phyloP scores from a whole-genome alignment of 2,888 invertebrate genomes.

The Catocala sponsa region DNA sequence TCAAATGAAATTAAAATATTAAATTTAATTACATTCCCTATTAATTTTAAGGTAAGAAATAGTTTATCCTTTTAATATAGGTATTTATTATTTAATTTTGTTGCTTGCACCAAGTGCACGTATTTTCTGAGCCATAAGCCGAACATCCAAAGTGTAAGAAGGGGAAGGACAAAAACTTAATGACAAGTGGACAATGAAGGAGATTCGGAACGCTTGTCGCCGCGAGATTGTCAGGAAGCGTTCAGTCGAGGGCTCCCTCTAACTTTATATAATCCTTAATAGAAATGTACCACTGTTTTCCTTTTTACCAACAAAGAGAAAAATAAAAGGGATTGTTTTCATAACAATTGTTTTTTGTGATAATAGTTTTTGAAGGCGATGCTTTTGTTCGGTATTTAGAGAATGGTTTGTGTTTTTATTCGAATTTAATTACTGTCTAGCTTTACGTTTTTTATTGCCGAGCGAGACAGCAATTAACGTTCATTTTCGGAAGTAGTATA shows the following conservation, averaged over 20 bases:
- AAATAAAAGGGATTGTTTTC: constrained; percentile 40
- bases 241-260: constrained; percentile 43
- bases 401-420: constrained; percentile 8
- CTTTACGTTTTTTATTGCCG: background rate
- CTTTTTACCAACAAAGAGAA: constrained; percentile 45
- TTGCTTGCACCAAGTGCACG: constrained; percentile 20
- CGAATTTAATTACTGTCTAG: constrained; percentile 3
- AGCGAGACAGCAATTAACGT: background rate
- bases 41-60: no score
- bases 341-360: constrained; percentile 27
- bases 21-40: no score
- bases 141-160: constrained; percentile 73
- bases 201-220: constrained; percentile 85
- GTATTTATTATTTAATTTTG: constrained; percentile 3
- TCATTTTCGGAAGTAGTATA: background rate
- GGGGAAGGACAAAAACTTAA: constrained; percentile 85
- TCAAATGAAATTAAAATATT: no score
- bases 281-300: constrained; percentile 54
- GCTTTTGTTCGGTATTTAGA: constrained; percentile 9
- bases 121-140: constrained; percentile 62
- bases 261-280: constrained; percentile 68
- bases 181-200: constrained; percentile 86
- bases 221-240: constrained; percentile 70
- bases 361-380: constrained; percentile 15
- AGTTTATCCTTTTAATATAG: no score